These are phyloP conservation scores for Mormyrus proboscirostris DNA, from an alignment of 2,797 vertebrate species.

Conservation along the genomic window DNA sequence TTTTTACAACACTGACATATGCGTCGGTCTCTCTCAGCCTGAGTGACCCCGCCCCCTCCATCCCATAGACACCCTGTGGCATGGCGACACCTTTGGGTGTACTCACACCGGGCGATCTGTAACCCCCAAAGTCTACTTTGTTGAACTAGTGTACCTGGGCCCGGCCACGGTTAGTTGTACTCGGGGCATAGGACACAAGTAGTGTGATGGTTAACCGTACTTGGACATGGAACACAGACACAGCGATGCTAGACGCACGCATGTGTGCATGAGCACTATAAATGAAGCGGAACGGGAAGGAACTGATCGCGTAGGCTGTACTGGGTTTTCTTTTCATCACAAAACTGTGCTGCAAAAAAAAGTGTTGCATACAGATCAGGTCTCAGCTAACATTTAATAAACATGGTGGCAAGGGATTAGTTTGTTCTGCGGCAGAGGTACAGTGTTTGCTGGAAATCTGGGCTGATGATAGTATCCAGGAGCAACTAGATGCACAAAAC, in stretches of 20 bases:
- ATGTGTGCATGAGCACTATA: background rate
- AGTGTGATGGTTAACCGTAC: background rate
- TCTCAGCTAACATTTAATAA: background rate
- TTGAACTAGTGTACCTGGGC: background rate
- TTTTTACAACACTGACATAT: background rate
- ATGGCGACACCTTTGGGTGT: background rate
- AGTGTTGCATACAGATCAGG: background rate
- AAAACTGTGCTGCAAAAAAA: background rate
- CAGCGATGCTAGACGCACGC: background rate
- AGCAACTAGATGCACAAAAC: background rate
- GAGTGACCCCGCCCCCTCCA: background rate
- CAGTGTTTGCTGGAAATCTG: background rate
- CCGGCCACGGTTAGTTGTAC: background rate
- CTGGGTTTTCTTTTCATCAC: background rate
- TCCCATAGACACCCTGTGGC: background rate
- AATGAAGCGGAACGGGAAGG: background rate
- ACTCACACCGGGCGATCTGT: background rate
- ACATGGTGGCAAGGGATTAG: background rate
- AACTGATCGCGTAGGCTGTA: background rate
- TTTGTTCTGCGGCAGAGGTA: background rate
- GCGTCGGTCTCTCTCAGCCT: background rate
- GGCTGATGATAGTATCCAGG: background rate
- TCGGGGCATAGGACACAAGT: background rate
- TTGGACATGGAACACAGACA: background rate
- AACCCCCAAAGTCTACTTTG: background rate